A percentile compares a stretch with the other conserved stretches of the same genome.
phyloP scores from a whole-genome alignment of 2,113 vertebrate genomes.

The Pelmatolapia mariae region DNA sequence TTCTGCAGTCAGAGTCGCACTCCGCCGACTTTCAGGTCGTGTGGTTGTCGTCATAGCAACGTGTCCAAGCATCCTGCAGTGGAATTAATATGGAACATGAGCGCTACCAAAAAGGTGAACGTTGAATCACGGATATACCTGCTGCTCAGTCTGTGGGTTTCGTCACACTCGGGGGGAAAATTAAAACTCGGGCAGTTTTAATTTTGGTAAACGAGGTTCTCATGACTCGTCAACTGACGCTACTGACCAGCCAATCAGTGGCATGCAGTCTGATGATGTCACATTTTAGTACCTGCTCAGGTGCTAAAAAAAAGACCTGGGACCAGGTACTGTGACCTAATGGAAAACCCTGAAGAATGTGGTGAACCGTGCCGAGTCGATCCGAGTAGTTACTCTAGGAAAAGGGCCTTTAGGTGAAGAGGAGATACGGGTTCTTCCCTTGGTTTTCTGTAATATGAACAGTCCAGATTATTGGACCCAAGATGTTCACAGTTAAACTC shows the following conservation, averaged over 20 bases:
- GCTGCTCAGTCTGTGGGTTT: neutral
- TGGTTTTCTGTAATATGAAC: neutral
- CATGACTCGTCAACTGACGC: neutral
- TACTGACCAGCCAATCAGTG: neutral
- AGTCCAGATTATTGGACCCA: neutral
- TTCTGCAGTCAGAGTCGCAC: neutral
- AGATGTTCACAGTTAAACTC: neutral
- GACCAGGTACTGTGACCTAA: neutral
- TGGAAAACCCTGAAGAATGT: neutral
- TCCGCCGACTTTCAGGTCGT: neutral
- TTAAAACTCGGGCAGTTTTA: neutral
- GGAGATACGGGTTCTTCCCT: neutral
- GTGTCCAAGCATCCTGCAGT: accelerated
- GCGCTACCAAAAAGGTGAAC: accelerated
- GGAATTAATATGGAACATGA: neutral
- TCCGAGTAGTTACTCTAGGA: neutral
- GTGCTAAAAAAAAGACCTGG: neutral
- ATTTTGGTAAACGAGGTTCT: neutral
- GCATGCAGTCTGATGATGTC: neutral
- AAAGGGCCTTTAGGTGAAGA: too few species aligned
- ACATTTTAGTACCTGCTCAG: neutral
- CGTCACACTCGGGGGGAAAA: accelerated
- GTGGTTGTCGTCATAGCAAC: neutral
- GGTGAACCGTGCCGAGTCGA: neutral
- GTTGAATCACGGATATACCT: neutral